Evolutionary conservation across 2,888 invertebrate genomes (phyloP).

Genomic region (Tipula helvola): DNA sequence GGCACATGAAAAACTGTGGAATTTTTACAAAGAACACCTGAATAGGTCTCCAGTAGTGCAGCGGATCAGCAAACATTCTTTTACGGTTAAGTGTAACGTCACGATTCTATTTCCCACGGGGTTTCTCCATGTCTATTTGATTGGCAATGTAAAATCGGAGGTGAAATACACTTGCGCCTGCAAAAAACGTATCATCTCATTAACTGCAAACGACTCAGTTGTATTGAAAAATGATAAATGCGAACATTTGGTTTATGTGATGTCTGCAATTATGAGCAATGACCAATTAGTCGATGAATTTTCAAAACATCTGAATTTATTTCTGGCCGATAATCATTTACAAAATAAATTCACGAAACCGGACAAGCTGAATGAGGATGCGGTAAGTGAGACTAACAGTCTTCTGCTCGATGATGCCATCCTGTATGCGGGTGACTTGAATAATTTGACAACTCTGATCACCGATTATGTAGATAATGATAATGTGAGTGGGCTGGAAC

Average conservation of each 20-base stretch:
- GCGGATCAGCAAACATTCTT: conserved; percentile 26
- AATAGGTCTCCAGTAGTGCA: conserved; percentile 27
- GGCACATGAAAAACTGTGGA: conserved; percentile 28
- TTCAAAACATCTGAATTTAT: not conserved
- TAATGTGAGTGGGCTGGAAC: conserved; percentile 21
- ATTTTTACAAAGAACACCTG: conserved; percentile 26
- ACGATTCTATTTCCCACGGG: conserved; percentile 29
- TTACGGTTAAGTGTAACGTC: conserved; percentile 28
- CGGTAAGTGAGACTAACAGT: not conserved
- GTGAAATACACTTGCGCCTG: conserved; percentile 27
- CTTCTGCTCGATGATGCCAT: not conserved
- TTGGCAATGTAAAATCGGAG: not conserved
- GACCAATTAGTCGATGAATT: conserved; percentile 19
- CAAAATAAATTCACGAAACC: not conserved
- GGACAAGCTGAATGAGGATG: not conserved
- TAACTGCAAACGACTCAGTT: conserved; percentile 24
- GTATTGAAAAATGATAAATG: conserved; percentile 32
- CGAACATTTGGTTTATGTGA: conserved; percentile 29
- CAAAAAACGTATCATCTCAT: conserved; percentile 29
- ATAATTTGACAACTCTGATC: not conserved
- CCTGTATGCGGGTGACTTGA: not conserved
- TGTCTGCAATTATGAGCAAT: conserved; percentile 27
- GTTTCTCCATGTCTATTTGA: conserved; percentile 27
- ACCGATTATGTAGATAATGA: conserved; percentile 19
- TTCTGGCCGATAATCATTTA: not conserved